Evolutionary conservation across 2,797 vertebrate genomes (phyloP).

Genomic region (Rhyacichthys aspro): DNA sequence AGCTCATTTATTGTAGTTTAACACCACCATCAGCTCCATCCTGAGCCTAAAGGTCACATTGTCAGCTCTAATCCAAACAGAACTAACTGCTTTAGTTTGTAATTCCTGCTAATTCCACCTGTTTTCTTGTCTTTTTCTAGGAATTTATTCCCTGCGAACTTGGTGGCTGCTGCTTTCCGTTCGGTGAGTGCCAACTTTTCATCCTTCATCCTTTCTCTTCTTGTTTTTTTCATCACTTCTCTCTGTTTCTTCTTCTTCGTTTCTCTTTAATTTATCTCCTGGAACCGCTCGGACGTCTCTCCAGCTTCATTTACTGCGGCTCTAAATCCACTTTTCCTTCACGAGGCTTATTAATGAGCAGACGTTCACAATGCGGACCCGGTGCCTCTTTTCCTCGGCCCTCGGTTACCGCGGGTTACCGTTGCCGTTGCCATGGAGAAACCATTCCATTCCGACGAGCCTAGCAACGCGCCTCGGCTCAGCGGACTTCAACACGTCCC

Average conservation of each 20-base stretch:
- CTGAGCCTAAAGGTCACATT: too few relatives aligned
- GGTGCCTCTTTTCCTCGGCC: conserved; percentile 46
- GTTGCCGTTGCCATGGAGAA: conserved; percentile 77
- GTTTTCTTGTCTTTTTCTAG: conserved; percentile 67
- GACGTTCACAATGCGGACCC: conserved; percentile 30
- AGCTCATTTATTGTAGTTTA: too few relatives aligned
- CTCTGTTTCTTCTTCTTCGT: neutral
- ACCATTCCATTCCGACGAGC: conserved; percentile 73
- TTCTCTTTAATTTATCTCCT: conserved; percentile 32
- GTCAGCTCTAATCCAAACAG: neutral
- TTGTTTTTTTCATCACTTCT: conserved; percentile 11
- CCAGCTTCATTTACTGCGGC: conserved; percentile 31
- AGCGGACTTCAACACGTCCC: conserved; percentile 38
- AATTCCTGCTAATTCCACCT: conserved; percentile 15
- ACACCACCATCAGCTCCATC: too few relatives aligned
- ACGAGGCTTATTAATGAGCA: conserved; percentile 50
- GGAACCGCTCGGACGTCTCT: conserved; percentile 11
- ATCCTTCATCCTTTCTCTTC: neutral
- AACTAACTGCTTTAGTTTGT: neutral
- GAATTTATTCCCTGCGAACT: conserved; percentile 95
- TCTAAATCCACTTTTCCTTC: too few relatives aligned
- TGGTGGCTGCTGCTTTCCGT: conserved; percentile 91
- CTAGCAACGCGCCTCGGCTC: conserved; percentile 75
- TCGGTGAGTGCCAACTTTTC: conserved; percentile 83
- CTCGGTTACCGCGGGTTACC: conserved; percentile 33